Evolutionary conservation across 2,113 vertebrate genomes (phyloP).

Genomic region (Toxostoma redivivum): DNA sequence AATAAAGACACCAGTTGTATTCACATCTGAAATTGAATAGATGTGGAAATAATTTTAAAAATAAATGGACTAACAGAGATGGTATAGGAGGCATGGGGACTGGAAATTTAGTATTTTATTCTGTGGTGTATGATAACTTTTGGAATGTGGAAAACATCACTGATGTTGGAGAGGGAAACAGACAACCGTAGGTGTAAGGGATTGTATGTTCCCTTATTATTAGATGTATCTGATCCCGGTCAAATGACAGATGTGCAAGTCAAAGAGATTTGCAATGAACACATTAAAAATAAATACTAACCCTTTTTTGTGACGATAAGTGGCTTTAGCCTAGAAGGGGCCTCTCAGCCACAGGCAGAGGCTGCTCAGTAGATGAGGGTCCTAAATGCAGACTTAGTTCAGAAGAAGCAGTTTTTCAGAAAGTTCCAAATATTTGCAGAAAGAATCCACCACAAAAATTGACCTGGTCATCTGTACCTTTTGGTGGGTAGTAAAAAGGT

Average conservation of each 20-base stretch:
- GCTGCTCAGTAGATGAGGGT: not conserved
- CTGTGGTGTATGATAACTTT: not conserved
- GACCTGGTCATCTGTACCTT: not conserved
- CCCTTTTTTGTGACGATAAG: not conserved
- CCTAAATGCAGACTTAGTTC: not conserved
- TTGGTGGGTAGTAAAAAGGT: not conserved
- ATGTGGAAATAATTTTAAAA: not conserved
- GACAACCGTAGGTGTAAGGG: not conserved
- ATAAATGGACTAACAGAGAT: not conserved
- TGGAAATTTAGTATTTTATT: not conserved
- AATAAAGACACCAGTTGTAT: not conserved
- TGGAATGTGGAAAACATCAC: not conserved
- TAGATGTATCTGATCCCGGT: not conserved
- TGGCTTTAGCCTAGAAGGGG: not conserved
- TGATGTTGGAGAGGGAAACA: not conserved
- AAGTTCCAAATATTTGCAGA: not conserved
- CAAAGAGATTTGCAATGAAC: not conserved
- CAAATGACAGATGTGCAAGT: not conserved
- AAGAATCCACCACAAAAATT: not conserved
- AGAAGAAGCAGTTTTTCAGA: not conserved
- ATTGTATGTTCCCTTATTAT: not conserved
- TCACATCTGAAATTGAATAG: not conserved
- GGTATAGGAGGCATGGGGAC: rapidly evolving
- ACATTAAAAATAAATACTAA: not conserved
- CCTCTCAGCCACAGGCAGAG: not conserved